Evolutionary conservation across 2,888 invertebrate genomes (phyloP).

Genomic region (Orthosia gothica): DNA sequence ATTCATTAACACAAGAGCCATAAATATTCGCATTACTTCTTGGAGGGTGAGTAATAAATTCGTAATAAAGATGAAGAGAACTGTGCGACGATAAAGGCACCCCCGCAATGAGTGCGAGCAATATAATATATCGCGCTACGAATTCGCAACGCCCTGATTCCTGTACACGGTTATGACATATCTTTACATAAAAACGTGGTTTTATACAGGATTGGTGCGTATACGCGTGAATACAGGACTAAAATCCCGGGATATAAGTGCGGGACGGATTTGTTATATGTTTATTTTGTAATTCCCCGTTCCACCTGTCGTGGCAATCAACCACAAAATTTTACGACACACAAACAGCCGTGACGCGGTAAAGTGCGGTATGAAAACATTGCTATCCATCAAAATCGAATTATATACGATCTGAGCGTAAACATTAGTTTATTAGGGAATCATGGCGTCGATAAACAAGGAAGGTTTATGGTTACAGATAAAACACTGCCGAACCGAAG

Average conservation of each 20-base stretch:
- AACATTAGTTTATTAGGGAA: slow-evolving; percentile 64
- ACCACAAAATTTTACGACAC: slow-evolving; percentile 59
- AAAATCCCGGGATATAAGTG: slow-evolving; percentile 49
- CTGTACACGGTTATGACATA: slow-evolving; percentile 66
- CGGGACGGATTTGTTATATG: slow-evolving; percentile 39
- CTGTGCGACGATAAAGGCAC: slow-evolving; percentile 77
- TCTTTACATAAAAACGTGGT: slow-evolving; percentile 69
- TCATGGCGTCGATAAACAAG: slow-evolving; percentile 48
- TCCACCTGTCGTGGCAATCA: slow-evolving; percentile 63
- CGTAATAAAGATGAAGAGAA: slow-evolving; percentile 81
- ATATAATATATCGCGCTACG: slow-evolving; percentile 72
- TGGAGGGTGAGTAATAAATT: slow-evolving; percentile 82
- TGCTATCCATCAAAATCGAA: slow-evolving; percentile 58
- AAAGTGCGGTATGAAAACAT: slow-evolving; percentile 52
- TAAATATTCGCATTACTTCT: slow-evolving; percentile 82
- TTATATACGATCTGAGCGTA: slow-evolving; percentile 49
- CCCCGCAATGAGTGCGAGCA: slow-evolving; percentile 65
- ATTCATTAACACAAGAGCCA: slow-evolving; percentile 83
- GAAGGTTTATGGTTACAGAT: slow-evolving; percentile 62
- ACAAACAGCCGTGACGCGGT: slow-evolving; percentile 48
- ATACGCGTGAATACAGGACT: slow-evolving; percentile 41
- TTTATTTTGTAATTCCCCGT: slow-evolving; percentile 60
- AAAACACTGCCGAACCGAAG: slow-evolving; percentile 27
- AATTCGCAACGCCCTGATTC: slow-evolving; percentile 77
- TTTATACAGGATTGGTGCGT: slow-evolving; percentile 54